These are phyloP conservation scores for Oreochromis grahami DNA, from an alignment of 2,797 vertebrate species.

Conservation along the genomic window DNA sequence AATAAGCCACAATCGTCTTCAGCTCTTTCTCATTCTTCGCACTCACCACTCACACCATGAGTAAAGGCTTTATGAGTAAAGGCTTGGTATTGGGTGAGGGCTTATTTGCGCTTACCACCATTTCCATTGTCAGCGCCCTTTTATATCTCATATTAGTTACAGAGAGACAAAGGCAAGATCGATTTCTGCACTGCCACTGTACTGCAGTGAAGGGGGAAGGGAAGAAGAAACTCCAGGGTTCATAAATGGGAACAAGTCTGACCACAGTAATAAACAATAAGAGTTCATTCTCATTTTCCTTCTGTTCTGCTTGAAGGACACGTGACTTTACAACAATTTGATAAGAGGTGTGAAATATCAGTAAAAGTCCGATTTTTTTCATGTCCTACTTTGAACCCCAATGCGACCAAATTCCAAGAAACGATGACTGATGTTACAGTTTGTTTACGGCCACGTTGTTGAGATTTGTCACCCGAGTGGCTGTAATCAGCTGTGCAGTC, in stretches of 20 bases:
- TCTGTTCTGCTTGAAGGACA: neutral
- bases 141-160: constrained; percentile 77
- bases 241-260: constrained; percentile 29
- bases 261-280: constrained; percentile 3
- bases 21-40: constrained; percentile 10
- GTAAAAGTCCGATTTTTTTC: neutral
- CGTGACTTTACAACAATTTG: neutral
- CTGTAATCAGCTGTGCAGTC: neutral
- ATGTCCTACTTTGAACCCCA: constrained; percentile 1
- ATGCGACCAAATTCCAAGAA: constrained; percentile 7
- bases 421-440: neutral
- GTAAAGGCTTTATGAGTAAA: constrained; percentile 25
- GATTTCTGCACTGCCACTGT: neutral
- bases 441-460: neutral
- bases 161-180: constrained; percentile 64
- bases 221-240: constrained; percentile 37
- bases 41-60: constrained; percentile 34
- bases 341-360: neutral
- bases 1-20: constrained; percentile 53
- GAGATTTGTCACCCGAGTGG: neutral
- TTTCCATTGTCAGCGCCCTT: constrained; percentile 61
- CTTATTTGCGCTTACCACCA: constrained; percentile 57
- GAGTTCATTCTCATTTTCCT: neutral
- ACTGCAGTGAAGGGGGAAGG: neutral
- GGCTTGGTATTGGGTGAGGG: constrained; percentile 60